A percentile compares a stretch with the other conserved stretches of the same genome.
Evolutionary conservation across 1,140 invertebrate species (phyloP).

Genomic region (Drosophila micromelanica): DNA sequence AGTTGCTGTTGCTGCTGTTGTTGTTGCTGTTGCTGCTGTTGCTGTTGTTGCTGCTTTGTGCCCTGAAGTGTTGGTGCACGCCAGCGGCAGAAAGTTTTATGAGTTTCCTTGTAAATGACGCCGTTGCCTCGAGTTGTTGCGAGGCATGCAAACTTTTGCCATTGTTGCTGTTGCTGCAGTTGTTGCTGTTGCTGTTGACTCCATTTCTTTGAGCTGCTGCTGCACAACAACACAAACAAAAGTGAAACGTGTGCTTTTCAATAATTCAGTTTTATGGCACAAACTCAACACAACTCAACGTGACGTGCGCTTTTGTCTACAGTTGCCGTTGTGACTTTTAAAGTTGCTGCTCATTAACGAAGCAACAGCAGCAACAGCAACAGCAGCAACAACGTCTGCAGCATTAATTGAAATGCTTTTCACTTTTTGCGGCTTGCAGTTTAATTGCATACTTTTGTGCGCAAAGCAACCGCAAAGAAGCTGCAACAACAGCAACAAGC

Average conservation of each 20-base stretch:
- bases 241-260: constrained; percentile 77
- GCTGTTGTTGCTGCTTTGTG: constrained; percentile 26
- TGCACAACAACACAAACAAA: constrained; percentile 59
- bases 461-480: constrained; percentile 30
- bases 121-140: constrained; percentile 13
- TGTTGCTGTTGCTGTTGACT: constrained; percentile 64
- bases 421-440: constrained; percentile 40
- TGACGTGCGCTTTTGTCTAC: constrained; percentile 39
- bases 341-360: constrained; percentile 53
- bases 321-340: constrained; percentile 41
- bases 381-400: constrained; percentile 37
- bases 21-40: constrained; percentile 19
- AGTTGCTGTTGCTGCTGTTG: constrained; percentile 14
- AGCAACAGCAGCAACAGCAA: constrained; percentile 14
- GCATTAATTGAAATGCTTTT: constrained; percentile 55
- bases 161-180: constrained; percentile 37
- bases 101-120: constrained; percentile 57
- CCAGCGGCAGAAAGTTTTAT: constrained; percentile 69
- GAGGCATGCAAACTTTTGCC: constrained; percentile 39
- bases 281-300: constrained; percentile 44
- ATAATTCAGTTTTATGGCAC: constrained; percentile 70
- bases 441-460: constrained; percentile 44
- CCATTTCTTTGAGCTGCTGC: constrained; percentile 67
- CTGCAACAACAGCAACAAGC: neutral
- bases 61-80: constrained; percentile 71